Evolutionary conservation across 2,113 vertebrate genomes (phyloP), one percentile per base, ranked within the genome.

Genomic region (Hystrix brachyura): DNA sequence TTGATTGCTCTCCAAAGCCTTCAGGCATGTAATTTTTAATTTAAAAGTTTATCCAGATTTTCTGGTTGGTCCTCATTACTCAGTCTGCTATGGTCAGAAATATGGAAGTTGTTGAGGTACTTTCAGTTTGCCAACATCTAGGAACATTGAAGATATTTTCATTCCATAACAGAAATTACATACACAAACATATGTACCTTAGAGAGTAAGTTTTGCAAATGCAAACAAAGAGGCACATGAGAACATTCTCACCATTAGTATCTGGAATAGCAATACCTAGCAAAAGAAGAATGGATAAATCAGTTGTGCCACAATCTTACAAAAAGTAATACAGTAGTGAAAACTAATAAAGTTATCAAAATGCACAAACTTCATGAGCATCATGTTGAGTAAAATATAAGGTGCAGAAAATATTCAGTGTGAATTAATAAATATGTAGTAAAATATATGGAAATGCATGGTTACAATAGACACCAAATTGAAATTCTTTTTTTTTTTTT

Each of bases 21-120:
- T 55, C 27, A 38, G 59, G 86, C 83, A 51, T 80, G 90, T 88
- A 10, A 46, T 67, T 88, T 93, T 96, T 87, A 67, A 76, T 93
- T 91, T 94, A 91, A 85, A 91, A 69, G 5, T 43, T 76, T 69
- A 76, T 85, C n/a, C 32, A 64, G 53, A 64, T 96, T 90, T 90
- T 82, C 60, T 64, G 78, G 23, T 51, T 62, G 62, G 76, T 87
- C 78, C 9, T 80, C 25, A 13, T 88, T 25, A 85, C 59, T n/a
- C 78, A 29, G 29, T 9, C 48, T 90, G 55, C 23, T 57, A 19
- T 80, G 88, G 81, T 92, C 89, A 74, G 82, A 79, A 83, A 87
- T 5, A 14, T 2, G 29, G 57, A 79, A 57, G 57, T 51, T 87
- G 55, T n/a, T 51, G 62, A 55, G 59, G 57, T 34, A 25, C 55